Percentiles rank a stretch among this genome's conserved stretches.
phyloP scores from a whole-genome alignment of 2,888 invertebrate species.

The Drosophila robusta region DNA sequence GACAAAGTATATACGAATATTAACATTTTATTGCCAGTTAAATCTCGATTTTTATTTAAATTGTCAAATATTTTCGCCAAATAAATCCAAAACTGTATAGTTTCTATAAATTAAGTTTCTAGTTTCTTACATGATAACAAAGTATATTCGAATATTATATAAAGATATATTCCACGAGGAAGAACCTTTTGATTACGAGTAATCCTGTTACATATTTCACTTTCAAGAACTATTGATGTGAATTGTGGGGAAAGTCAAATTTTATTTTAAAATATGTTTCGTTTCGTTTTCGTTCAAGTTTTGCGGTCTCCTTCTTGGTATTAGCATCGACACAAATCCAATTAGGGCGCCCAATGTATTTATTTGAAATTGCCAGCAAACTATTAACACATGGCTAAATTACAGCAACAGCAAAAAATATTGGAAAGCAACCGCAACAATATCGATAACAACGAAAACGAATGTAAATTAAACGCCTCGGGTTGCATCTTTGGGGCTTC shows the following conservation, averaged over 20 bases:
- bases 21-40: conserved; percentile 75
- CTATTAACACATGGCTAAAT: conserved; percentile 43
- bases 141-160: no score
- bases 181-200: not conserved
- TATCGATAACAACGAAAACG: conserved; percentile 50
- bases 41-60: conserved; percentile 79
- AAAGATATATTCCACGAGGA: no score
- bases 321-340: conserved; percentile 51
- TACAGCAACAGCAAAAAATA: conserved; percentile 23
- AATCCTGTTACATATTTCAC: not conserved
- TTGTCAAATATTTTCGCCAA: conserved; percentile 59
- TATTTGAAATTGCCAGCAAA: conserved; percentile 53
- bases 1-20: no score
- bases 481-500: conserved; percentile 64
- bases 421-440: conserved; percentile 31
- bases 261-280: not conserved
- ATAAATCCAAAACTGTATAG: no score
- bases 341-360: conserved; percentile 55
- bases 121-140: no score
- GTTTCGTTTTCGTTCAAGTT: not conserved
- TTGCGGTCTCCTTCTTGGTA: not conserved
- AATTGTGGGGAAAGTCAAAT: not conserved
- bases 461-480: conserved; percentile 63
- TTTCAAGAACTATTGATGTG: not conserved
- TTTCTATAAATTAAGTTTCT: no score